phyloP scores from a whole-genome alignment of 2,888 invertebrate species.

The Neelides folsomi region DNA sequence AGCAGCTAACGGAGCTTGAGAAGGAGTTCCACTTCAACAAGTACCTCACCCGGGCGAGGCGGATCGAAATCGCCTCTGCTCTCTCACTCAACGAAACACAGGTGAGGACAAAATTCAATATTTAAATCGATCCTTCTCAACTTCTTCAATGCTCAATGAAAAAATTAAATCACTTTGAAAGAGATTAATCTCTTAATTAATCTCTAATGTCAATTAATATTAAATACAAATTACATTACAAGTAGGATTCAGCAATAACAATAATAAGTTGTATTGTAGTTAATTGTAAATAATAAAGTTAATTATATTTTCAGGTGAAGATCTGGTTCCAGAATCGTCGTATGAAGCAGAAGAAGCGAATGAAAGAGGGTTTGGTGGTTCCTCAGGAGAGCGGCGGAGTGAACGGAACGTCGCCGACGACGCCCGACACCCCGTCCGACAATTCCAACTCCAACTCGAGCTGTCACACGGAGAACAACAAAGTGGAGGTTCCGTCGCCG shows the following conservation, averaged over 20 bases:
- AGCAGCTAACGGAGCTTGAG: slow-evolving; percentile 95
- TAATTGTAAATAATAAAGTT: neutral
- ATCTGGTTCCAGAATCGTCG: slow-evolving; percentile 98
- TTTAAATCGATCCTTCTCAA: no score
- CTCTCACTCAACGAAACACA: slow-evolving; percentile 94
- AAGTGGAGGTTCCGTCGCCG: slow-evolving; percentile 21
- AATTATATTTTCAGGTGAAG: slow-evolving; percentile 48
- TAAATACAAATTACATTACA: no score
- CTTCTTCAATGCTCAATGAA: no score
- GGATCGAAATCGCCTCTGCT: slow-evolving; percentile 95
- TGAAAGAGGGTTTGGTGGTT: slow-evolving; percentile 75
- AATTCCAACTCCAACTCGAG: slow-evolving; percentile 31
- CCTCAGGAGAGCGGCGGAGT: slow-evolving; percentile 40
- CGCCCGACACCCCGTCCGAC: slow-evolving; percentile 35
- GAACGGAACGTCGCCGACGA: slow-evolving; percentile 36
- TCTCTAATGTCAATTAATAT: no score
- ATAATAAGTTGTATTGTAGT: no score
- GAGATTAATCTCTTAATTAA: no score
- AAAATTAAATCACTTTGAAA: no score
- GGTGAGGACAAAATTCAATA: slow-evolving; percentile 34
- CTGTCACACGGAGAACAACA: slow-evolving; percentile 23
- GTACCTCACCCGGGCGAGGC: slow-evolving; percentile 87
- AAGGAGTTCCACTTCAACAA: slow-evolving; percentile 99
- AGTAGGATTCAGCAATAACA: no score
- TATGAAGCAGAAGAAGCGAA: slow-evolving; percentile 96